Percentiles rank a stretch among this genome's conserved stretches.
phyloP scores from a whole-genome alignment of 1,140 invertebrate genomes.

The Listronotus oregonensis region DNA sequence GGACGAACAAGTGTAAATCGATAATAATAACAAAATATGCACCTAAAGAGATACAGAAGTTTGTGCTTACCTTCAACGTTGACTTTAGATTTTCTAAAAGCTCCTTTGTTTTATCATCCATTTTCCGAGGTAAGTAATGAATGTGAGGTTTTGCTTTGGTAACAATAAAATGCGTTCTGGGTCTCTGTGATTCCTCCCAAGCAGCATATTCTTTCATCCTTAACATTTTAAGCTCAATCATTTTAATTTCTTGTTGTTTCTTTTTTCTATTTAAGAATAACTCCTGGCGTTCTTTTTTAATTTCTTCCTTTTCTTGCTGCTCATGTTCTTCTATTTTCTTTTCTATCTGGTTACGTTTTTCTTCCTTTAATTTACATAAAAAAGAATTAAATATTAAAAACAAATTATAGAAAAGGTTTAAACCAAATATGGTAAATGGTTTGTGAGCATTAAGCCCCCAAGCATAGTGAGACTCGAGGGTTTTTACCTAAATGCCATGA shows the following conservation, averaged over 20 bases:
- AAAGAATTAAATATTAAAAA: neutral
- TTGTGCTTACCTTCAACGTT: conserved; percentile 62
- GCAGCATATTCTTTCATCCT: conserved; percentile 84
- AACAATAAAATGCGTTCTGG: conserved; percentile 82
- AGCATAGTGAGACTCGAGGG: too few relatives aligned
- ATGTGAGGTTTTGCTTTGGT: conserved; percentile 86
- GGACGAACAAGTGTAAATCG: too few relatives aligned
- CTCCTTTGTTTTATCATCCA: conserved; percentile 60
- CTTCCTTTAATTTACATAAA: conserved; percentile 64
- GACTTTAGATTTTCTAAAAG: conserved; percentile 58
- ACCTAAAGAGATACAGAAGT: too few relatives aligned
- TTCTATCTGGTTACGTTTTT: conserved; percentile 87
- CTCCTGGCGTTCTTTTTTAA: conserved; percentile 83
- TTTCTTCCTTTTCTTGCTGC: conserved; percentile 81
- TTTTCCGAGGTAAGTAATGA: conserved; percentile 84
- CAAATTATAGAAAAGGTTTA: conserved; percentile 2
- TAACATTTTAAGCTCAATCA: conserved; percentile 89
- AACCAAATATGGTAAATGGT: too few relatives aligned
- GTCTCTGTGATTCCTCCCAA: conserved; percentile 82
- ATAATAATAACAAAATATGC: too few relatives aligned
- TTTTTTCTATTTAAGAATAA: conserved; percentile 83
- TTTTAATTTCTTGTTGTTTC: conserved; percentile 86
- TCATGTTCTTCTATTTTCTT: conserved; percentile 92
- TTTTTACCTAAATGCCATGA: too few relatives aligned
- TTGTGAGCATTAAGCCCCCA: too few relatives aligned